A percentile compares a stretch with the other conserved stretches of the same genome.
phyloP scores from a whole-genome alignment of 2,888 invertebrate species.

The Nematopogon swammerdamellus region DNA sequence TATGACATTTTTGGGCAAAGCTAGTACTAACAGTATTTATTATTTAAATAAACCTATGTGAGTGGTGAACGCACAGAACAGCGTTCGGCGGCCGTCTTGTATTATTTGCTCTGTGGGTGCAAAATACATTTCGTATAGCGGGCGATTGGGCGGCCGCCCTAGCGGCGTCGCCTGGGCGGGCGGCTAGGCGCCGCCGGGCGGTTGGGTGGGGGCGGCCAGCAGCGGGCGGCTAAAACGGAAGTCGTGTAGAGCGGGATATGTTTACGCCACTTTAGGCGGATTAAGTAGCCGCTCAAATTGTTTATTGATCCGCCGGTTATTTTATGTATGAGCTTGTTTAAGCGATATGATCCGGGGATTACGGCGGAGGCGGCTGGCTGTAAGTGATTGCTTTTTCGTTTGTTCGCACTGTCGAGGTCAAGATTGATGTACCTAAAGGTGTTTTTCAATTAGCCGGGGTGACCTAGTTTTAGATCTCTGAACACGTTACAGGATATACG shows the following conservation, averaged over 20 bases:
- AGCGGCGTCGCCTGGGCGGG: not conserved
- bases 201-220: slow-evolving; percentile 17
- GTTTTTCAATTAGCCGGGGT: too few species aligned
- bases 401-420: too few species aligned
- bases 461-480: too few species aligned
- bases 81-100: too few species aligned
- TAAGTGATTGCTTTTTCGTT: not conserved
- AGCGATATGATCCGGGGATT: not conserved
- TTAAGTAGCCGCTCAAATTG: slow-evolving; percentile 11
- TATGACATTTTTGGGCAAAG: too few species aligned
- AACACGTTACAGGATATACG: too few species aligned
- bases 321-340: not conserved
- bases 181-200: slow-evolving; percentile 9
- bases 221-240: slow-evolving; percentile 37
- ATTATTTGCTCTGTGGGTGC: too few species aligned
- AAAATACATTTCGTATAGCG: too few species aligned
- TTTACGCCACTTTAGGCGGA: slow-evolving; percentile 6
- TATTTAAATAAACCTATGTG: too few species aligned
- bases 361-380: not conserved
- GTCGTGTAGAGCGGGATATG: slow-evolving; percentile 20
- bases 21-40: too few species aligned
- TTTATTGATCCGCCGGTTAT: slow-evolving; percentile 13
- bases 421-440: too few species aligned
- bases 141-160: not conserved
- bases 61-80: too few species aligned